These are phyloP conservation scores for Diorhabda elongata DNA, from an alignment of 1,140 invertebrate species.

Conservation along the genomic window DNA sequence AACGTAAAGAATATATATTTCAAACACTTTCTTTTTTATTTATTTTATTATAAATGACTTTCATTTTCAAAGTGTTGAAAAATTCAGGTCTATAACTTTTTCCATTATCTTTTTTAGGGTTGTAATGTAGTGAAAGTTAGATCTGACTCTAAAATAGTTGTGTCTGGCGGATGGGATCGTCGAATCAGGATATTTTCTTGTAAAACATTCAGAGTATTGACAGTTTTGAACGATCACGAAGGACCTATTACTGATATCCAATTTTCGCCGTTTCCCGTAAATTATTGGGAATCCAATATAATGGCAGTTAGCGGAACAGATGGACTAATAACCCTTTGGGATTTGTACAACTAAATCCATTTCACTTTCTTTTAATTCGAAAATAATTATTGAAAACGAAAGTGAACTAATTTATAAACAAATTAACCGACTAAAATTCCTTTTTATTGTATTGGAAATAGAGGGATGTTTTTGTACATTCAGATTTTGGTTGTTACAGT, in stretches of 20 bases:
- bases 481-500: no score
- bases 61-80: no score
- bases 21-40: no score
- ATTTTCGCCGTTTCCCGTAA: slow-evolving; percentile 58
- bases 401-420: no score
- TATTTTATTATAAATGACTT: no score
- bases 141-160: slow-evolving; percentile 69
- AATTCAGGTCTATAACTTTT: no score
- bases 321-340: slow-evolving; percentile 69
- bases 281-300: slow-evolving; percentile 62
- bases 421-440: no score
- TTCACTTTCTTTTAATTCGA: neutral
- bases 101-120: slow-evolving; percentile 45
- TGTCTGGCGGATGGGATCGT: slow-evolving; percentile 71
- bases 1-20: no score
- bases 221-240: slow-evolving; percentile 65
- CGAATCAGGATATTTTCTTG: slow-evolving; percentile 72
- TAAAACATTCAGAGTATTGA: slow-evolving; percentile 69
- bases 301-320: slow-evolving; percentile 69
- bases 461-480: no score
- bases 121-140: slow-evolving; percentile 64
- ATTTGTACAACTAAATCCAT: slow-evolving; percentile 59
- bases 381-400: neutral
- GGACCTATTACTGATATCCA: slow-evolving; percentile 63
- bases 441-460: no score